Evolutionary conservation across 2,797 vertebrate genomes (phyloP).

Genomic region (Bryconaethiops microstoma): DNA sequence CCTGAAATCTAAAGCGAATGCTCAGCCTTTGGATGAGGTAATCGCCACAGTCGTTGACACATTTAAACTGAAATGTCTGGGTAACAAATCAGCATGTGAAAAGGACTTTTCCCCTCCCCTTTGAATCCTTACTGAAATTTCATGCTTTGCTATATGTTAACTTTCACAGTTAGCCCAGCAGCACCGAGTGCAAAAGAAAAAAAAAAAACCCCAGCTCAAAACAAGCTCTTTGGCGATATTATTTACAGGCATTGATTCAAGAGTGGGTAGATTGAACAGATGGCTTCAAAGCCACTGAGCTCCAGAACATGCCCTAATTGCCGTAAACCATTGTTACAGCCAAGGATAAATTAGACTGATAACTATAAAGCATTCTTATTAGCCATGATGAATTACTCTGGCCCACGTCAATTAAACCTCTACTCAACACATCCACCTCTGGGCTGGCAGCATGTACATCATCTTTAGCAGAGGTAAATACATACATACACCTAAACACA

Average conservation of each 20-base stretch:
- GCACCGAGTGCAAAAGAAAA: not conserved
- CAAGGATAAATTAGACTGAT: slow-evolving; percentile 68
- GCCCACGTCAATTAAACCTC: slow-evolving; percentile 60
- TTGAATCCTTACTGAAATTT: slow-evolving; percentile 10
- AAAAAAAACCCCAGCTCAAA: not conserved
- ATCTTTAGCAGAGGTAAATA: slow-evolving; percentile 44
- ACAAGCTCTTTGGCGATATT: slow-evolving; percentile 47
- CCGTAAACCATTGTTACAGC: slow-evolving; percentile 72
- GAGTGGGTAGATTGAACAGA: slow-evolving; percentile 60
- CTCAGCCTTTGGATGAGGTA: slow-evolving; percentile 18
- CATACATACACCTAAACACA: not conserved
- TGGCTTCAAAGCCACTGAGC: slow-evolving; percentile 65
- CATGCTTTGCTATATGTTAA: slow-evolving; percentile 9
- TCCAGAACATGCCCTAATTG: slow-evolving; percentile 60
- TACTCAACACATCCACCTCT: slow-evolving; percentile 53
- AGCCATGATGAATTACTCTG: slow-evolving; percentile 61
- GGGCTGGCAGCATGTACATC: slow-evolving; percentile 19
- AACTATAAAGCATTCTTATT: slow-evolving; percentile 64
- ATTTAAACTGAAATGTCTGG: slow-evolving; percentile 32
- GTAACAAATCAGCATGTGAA: slow-evolving; percentile 14
- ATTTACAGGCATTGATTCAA: slow-evolving; percentile 69
- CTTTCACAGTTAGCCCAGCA: slow-evolving; percentile 2
- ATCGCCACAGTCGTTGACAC: slow-evolving; percentile 17
- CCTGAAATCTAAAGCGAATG: slow-evolving; percentile 25
- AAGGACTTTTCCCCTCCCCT: not conserved